These are phyloP conservation scores for Pangasius krempfi DNA, from an alignment of 2,797 vertebrate genomes.

Conservation along the genomic window DNA sequence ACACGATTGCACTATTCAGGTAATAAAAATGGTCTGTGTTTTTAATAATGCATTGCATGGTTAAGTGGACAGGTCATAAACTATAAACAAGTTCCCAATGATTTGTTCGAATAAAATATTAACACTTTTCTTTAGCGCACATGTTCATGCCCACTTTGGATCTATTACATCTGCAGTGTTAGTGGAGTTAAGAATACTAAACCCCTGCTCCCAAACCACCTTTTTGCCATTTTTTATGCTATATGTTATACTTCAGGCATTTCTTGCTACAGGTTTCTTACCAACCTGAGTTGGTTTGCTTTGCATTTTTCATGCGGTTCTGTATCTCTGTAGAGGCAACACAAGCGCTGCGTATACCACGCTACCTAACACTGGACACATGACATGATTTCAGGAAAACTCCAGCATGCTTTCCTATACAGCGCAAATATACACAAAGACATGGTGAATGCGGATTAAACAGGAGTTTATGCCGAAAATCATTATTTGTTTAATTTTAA, in stretches of 20 bases:
- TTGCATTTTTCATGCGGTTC: not conserved
- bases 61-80: slow-evolving; percentile 48
- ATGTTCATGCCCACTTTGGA: slow-evolving; percentile 17
- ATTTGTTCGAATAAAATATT: slow-evolving; percentile 51
- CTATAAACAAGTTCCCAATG: slow-evolving; percentile 34
- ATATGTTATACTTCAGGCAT: not conserved
- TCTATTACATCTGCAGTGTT: slow-evolving; percentile 21
- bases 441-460: not conserved
- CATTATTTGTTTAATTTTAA: not conserved
- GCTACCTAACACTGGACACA: not conserved
- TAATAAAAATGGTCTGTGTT: slow-evolving; percentile 20
- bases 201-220: not conserved
- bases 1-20: slow-evolving; percentile 12
- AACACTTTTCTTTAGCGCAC: slow-evolving; percentile 6
- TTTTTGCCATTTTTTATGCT: not conserved
- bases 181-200: not conserved
- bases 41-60: slow-evolving; percentile 43
- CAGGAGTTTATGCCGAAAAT: not conserved
- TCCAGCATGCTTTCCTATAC: not conserved
- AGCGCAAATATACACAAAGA: not conserved
- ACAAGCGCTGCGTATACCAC: not conserved
- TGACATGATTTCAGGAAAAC: not conserved
- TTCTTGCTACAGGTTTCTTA: not conserved
- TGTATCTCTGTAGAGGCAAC: not conserved
- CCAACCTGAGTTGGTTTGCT: not conserved